phyloP scores from a whole-genome alignment of 2,888 invertebrate species.

The Morpho deidamia region DNA sequence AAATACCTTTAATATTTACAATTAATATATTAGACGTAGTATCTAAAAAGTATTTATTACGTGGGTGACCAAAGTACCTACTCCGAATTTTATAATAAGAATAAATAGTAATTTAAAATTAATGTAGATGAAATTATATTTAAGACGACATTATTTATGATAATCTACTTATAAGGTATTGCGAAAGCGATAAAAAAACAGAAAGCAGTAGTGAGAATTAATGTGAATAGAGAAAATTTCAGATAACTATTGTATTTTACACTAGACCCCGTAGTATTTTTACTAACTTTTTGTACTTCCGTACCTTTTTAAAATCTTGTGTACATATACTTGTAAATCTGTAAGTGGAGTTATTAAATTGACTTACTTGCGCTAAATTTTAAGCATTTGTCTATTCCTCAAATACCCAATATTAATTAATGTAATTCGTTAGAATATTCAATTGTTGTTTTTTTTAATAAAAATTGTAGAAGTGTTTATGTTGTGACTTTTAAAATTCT shows the following conservation, averaged over 20 bases:
- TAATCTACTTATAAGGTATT: slow-evolving; percentile 29
- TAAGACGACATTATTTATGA: slow-evolving; percentile 18
- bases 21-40: slow-evolving; percentile 13
- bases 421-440: background rate
- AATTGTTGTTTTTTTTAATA: background rate
- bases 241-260: slow-evolving; percentile 52
- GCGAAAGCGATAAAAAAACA: slow-evolving; percentile 43
- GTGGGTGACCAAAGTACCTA: slow-evolving; percentile 48
- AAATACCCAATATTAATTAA: background rate
- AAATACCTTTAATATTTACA: slow-evolving; percentile 4
- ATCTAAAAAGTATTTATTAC: slow-evolving; percentile 18
- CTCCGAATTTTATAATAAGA: slow-evolving; percentile 58
- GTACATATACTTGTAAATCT: slow-evolving; percentile 1
- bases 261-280: slow-evolving; percentile 65
- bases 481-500: slow-evolving; percentile 9
- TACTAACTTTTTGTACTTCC: slow-evolving; percentile 71
- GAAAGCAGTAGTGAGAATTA: slow-evolving; percentile 71
- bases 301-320: slow-evolving; percentile 25
- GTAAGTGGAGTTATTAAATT: background rate
- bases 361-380: background rate
- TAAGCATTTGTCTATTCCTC: background rate
- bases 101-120: slow-evolving; percentile 33
- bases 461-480: background rate
- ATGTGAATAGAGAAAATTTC: slow-evolving; percentile 34
- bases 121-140: slow-evolving; percentile 28